These are phyloP conservation scores for Phyllotreta striolata DNA, from an alignment of 2,888 invertebrate genomes.

Conservation along the genomic window DNA sequence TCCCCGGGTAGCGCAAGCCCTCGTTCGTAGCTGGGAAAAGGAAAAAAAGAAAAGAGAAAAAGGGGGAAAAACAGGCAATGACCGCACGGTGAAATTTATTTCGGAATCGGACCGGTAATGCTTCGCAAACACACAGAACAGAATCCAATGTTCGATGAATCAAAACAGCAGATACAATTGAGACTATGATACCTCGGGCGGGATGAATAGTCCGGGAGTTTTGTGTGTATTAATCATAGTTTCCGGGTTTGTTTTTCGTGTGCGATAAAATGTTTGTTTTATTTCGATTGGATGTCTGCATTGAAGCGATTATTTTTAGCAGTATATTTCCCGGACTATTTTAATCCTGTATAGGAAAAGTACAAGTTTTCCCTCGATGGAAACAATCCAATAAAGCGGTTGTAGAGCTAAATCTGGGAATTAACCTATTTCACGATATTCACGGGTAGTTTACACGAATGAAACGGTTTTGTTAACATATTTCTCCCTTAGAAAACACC, in stretches of 20 bases:
- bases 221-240: too few relatives aligned
- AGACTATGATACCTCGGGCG: conserved; percentile 10
- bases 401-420: conserved; percentile 3
- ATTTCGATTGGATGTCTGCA: too few relatives aligned
- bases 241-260: too few relatives aligned
- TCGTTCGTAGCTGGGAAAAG: background rate
- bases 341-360: background rate
- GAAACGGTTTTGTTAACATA: conserved; percentile 18
- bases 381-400: conserved; percentile 20
- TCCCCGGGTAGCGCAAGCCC: background rate
- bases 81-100: conserved; percentile 13
- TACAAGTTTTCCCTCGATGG: conserved; percentile 6
- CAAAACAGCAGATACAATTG: conserved; percentile 17
- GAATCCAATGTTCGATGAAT: conserved; percentile 14
- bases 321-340: too few relatives aligned
- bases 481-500: conserved; percentile 5
- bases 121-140: conserved; percentile 7
- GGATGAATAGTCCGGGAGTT: background rate
- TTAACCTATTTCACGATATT: conserved; percentile 16
- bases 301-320: too few relatives aligned
- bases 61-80: background rate
- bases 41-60: conserved; percentile 2
- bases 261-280: too few relatives aligned
- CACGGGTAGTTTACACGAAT: conserved; percentile 18
- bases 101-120: conserved; percentile 4